Evolutionary conservation across 2,113 vertebrate genomes (phyloP), one percentile per base, ranked within the genome.

Genomic region (Macrotus californicus): DNA sequence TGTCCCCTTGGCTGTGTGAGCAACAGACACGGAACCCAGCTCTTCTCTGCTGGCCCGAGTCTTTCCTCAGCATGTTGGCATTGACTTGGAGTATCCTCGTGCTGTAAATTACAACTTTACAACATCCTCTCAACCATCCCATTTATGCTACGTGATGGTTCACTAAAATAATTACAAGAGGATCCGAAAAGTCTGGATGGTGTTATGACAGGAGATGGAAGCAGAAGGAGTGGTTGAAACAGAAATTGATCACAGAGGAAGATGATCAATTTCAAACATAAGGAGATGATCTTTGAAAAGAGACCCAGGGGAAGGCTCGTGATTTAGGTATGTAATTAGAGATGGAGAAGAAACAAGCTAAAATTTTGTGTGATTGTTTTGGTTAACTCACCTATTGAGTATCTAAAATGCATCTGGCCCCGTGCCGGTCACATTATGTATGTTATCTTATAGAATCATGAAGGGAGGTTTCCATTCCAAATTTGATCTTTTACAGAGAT

Each of bases 131-230:
- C 15, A 29, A 5, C 66, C 61, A 70, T 36, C 50, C 7, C 39
- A 48, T 48, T 95, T 92, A 29, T 91, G 52, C 83, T 86, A 92
- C 93, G 16, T n/a, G 75, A 52, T 85, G 46, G 94, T 79, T 86
- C 94, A 82, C 8, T 72, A 19, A 89, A 91, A 39, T 96, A 91
- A 94, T 92, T 96, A 95, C 34, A 87, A 70, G 82, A 72, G 34
- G 72, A 84, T 13, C 88, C 83, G 95, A 67, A 56, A 97, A 87
- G 6, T 7, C 41, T n/a, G 43, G 93, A 66, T 3, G 3, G 64
- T 16, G n/a, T 19, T 87, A 46, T n/a, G 10, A 69, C 26, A 34
- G 24, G 87, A 87, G 75, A 76, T 12, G 21, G 4, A 84, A 52
- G 6, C 12, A 92, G 10, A 85, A 14, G 89, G 29, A 93, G 41